phyloP scores from a whole-genome alignment of 2,888 invertebrate species.

The Nymphalis polychloros region DNA sequence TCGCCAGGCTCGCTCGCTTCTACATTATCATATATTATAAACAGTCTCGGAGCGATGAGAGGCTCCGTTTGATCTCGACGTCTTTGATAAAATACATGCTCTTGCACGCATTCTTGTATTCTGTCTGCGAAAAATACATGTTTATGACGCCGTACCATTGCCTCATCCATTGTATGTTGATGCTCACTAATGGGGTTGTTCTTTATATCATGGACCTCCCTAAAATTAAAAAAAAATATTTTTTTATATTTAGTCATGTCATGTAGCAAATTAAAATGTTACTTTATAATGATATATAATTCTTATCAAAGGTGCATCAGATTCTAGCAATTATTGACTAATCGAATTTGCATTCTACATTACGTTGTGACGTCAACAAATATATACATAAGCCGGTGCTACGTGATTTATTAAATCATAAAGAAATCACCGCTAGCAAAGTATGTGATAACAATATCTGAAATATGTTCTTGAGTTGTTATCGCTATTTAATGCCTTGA shows the following conservation, averaged over 20 bases:
- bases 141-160: slow-evolving; percentile 82
- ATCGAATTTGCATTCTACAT: slow-evolving; percentile 11
- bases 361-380: slow-evolving; percentile 30
- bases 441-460: slow-evolving; percentile 49
- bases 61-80: slow-evolving; percentile 71
- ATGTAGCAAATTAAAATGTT: too few species aligned
- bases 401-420: slow-evolving; percentile 47
- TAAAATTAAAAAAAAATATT: slow-evolving; percentile 45
- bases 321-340: neutral
- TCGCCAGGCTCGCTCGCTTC: slow-evolving; percentile 86
- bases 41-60: slow-evolving; percentile 84
- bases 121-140: slow-evolving; percentile 85
- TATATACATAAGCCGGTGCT: slow-evolving; percentile 25
- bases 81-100: slow-evolving; percentile 80
- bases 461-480: slow-evolving; percentile 50
- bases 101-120: slow-evolving; percentile 85
- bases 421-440: slow-evolving; percentile 57
- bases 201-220: slow-evolving; percentile 79
- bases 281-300: neutral
- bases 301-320: neutral
- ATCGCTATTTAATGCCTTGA: slow-evolving; percentile 54
- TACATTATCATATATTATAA: slow-evolving; percentile 87
- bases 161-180: slow-evolving; percentile 76
- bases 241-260: neutral
- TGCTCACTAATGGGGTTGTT: slow-evolving; percentile 72